Percentiles rank a stretch among this genome's conserved stretches.
phyloP scores from a whole-genome alignment of 1,140 invertebrate genomes.

The Zeugodacus cucurbitae region DNA sequence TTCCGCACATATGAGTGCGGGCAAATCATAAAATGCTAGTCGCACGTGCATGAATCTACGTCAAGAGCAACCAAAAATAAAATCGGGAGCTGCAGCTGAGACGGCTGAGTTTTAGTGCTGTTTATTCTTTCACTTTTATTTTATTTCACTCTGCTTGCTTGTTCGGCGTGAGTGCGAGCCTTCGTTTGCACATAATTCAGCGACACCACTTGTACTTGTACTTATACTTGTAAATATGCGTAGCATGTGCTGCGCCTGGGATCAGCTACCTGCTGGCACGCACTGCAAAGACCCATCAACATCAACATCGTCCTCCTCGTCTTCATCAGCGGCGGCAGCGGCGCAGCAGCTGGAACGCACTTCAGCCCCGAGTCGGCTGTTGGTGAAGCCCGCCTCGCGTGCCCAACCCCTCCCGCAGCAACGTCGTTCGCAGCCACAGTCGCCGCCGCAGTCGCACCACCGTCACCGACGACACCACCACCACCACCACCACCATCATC shows the following conservation, averaged over 20 bases:
- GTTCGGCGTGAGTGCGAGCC: too few relatives aligned
- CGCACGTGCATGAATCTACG: not conserved
- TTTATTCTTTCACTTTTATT: not conserved
- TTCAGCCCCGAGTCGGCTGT: not conserved
- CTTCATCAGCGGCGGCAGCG: not conserved
- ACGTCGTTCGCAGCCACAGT: not conserved
- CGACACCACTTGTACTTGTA: not conserved
- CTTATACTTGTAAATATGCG: not conserved
- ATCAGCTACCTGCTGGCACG: slow-evolving; percentile 10
- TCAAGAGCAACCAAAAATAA: not conserved
- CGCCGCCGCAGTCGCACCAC: not conserved
- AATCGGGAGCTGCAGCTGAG: not conserved
- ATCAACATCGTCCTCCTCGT: not conserved
- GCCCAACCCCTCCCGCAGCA: not conserved
- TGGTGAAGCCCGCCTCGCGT: not conserved
- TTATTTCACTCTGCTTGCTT: too few relatives aligned
- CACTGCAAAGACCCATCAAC: not conserved
- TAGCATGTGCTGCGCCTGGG: slow-evolving; percentile 5
- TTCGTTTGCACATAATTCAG: not conserved
- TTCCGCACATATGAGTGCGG: not conserved
- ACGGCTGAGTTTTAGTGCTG: not conserved
- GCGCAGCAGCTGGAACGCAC: not conserved
- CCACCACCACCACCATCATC: not conserved
- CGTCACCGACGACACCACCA: not conserved
- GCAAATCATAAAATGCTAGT: not conserved